Evolutionary conservation across 2,797 vertebrate genomes (phyloP), one percentile per base, ranked within the genome.

Genomic region (Caiman crocodilus): DNA sequence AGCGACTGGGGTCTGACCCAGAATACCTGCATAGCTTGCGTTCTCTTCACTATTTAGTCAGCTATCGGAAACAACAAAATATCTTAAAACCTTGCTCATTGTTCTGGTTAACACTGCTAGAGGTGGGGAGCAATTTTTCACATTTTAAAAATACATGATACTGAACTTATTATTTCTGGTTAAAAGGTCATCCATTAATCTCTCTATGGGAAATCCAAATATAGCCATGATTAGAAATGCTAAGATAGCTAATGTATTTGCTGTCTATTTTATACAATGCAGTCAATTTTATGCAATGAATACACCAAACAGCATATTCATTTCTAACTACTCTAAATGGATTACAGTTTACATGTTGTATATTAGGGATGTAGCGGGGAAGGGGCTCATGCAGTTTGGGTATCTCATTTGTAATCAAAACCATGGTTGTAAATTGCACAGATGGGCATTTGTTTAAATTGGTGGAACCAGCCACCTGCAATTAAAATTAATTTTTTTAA

Each of bases 241-340:
- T 50, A 50, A 50, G 42, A 10, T 50, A 50, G 42, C 11, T 50
- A 50, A 50, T 50, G 42, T 10, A 50, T 50, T 10, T 50, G 42
- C 42, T 50, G 42, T 50, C 42, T 50, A 11, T 50, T 50, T 21
- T 71, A 69, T n/a, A 35, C 79, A 4, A 80, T n/a, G 42, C 5
- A 42, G 87, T 28, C 50, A 6, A 3, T 12, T 87, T 8, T 7
- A 18, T 89, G 57, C 75, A 64, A n/a, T n/a, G 61, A 76, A 5
- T 0, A 2, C 63, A 14, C 3, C 0, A 14, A 89, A 60, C 1
- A 82, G 25, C 77, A 42, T 25, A 61, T 26, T 26, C 59, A 28
- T 79, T 50, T 63, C 58, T 50, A 50, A 79, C 35, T 25, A 14
- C 15, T 79, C 25, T 2, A 16, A 42, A 16, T 13, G 69, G 5